Base-by-base conservation (phyloP, 2,888 invertebrate species). In the Amphipyra tragopoginis region DNA sequence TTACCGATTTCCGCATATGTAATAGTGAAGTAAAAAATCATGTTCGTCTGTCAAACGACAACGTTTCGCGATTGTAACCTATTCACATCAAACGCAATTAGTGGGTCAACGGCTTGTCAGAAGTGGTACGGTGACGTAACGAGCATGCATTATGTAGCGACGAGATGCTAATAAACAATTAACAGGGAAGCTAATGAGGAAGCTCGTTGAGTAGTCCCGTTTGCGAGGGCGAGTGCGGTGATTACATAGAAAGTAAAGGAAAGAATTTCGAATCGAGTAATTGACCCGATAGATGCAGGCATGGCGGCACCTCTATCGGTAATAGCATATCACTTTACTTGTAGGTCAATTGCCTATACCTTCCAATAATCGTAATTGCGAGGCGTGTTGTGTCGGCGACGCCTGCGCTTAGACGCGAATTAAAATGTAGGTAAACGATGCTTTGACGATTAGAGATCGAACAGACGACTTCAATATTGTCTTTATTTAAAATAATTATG, bases 291-390 rank as follows among this genome's bases (percentile, higher is more conserved):
- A 86, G 82, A 83, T 83, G 85, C 84, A 84, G 83, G 83, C 81
- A 69, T 65, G 77, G 76, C 81, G 85, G 84, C 85, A 85, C 84
- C 85, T 86, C 78, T 82, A 85, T 81, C 78, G 74, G 84, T 89
- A 90, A 91, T 90, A 86, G 86, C 84, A 84, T 82, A 86, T 86
- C 82, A 82, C 83, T 77, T 64, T 77, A 75, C 71, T 90, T 89
- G 86, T 93, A 75, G 92, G 93, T 93, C 93, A 92, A 92, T 91
- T 90, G 89, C 82, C 83, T 85, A 64, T 85, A 86, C 83, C 88
- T 86, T 83, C 83, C 86, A 87, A 88, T 91, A 87, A 87, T 85
- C 80, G 84, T 88, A 86, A 89, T 90, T 86, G 87, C 83, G 79
- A 85, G 82, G 80, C 80, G 84, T 80, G 83, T 69, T 65, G 80